These are phyloP conservation scores for Epinephelus fuscoguttatus DNA, from an alignment of 2,113 vertebrate species.

Conservation along the genomic window DNA sequence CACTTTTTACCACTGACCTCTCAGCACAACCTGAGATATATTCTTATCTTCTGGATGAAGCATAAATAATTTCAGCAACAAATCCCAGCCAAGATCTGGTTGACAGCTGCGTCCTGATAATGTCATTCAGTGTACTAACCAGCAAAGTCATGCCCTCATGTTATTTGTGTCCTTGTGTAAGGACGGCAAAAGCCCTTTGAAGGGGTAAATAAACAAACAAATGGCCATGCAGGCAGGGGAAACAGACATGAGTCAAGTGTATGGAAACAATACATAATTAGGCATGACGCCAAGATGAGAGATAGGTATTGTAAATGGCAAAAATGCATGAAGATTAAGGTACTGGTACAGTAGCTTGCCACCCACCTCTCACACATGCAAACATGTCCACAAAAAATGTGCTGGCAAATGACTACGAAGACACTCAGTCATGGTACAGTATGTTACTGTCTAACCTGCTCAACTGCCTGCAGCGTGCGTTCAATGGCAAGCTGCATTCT, in stretches of 20 bases:
- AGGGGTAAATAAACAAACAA: background rate
- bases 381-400: background rate
- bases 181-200: background rate
- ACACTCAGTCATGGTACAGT: background rate
- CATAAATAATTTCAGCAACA: background rate
- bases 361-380: background rate
- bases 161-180: background rate
- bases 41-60: background rate
- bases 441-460: slow-evolving; percentile 72
- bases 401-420: background rate
- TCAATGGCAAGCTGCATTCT: slow-evolving; percentile 63
- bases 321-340: background rate
- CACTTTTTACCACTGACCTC: background rate
- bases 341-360: background rate
- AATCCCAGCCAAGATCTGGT: background rate
- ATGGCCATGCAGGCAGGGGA: background rate
- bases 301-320: background rate
- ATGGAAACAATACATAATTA: background rate
- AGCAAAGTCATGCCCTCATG: background rate
- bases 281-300: background rate
- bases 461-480: slow-evolving; percentile 54
- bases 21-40: background rate
- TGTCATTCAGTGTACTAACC: background rate
- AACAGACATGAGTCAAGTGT: background rate
- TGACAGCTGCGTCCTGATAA: background rate